A percentile compares a stretch with the other conserved stretches of the same genome.
phyloP scores from a whole-genome alignment of 92 coral and sea anemone species.

The Phenganax stokvisi region DNA sequence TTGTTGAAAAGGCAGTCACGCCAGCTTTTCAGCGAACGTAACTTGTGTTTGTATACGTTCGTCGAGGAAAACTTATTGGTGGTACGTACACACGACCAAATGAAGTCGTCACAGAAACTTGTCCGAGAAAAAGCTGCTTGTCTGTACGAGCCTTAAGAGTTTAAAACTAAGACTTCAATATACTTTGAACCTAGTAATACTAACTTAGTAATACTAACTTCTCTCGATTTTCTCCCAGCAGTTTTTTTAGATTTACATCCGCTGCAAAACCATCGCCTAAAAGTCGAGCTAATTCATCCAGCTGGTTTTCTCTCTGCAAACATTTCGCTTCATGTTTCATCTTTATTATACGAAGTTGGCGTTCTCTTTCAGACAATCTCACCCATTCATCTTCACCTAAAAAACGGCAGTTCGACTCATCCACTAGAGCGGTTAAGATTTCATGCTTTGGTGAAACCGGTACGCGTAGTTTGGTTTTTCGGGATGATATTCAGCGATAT shows the following conservation, averaged over 20 bases:
- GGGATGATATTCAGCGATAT: too few relatives aligned
- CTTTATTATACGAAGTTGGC: constrained; percentile 79
- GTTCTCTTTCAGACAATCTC: constrained; percentile 76
- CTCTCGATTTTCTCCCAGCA: constrained; percentile 91
- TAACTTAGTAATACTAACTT: constrained; percentile 46
- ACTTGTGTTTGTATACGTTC: too few relatives aligned
- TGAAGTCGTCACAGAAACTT: not conserved
- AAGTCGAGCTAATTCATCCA: constrained; percentile 78
- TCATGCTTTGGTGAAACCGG: too few relatives aligned
- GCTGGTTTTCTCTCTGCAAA: constrained; percentile 71
- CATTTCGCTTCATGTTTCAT: constrained; percentile 83
- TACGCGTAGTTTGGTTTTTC: too few relatives aligned
- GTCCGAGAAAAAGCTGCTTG: too few relatives aligned
- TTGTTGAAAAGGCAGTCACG: too few relatives aligned
- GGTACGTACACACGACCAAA: not conserved
- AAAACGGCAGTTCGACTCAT: not conserved
- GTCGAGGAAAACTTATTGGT: not conserved
- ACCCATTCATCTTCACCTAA: constrained; percentile 95
- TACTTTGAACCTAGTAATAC: not conserved
- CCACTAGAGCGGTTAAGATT: too few relatives aligned
- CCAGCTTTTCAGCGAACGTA: too few relatives aligned
- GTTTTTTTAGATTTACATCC: constrained; percentile 82
- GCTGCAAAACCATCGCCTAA: constrained; percentile 88
- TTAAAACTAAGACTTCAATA: not conserved
- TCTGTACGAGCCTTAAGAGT: not conserved